Conservation (phyloP, 1,140 invertebrate genomes). For the Aphaenogaster rudis region DNA sequence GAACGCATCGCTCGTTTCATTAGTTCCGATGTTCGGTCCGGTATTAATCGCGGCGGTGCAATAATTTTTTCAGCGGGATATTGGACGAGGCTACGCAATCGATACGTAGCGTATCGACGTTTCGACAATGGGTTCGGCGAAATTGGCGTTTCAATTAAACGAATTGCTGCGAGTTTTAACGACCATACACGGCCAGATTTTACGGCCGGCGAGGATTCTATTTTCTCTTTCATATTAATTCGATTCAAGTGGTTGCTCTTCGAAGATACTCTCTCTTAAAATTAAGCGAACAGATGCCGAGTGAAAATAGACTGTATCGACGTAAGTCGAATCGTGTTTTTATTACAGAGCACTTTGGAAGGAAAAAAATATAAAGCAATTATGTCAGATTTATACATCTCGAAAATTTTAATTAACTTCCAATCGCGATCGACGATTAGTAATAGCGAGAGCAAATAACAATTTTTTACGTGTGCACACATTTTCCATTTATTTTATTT, state of each 20-base stretch:
- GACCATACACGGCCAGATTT: slow-evolving; percentile 21
- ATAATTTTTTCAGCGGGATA: slow-evolving; percentile 20
- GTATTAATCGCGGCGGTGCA: slow-evolving; percentile 30
- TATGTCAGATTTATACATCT: background rate
- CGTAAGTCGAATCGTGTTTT: background rate
- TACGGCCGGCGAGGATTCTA: slow-evolving; percentile 29
- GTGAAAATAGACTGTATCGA: background rate
- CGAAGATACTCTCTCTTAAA: background rate
- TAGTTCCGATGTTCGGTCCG: background rate
- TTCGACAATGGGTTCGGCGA: slow-evolving; percentile 26
- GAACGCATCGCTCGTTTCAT: slow-evolving; percentile 25
- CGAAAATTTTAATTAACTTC: background rate
- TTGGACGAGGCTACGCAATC: background rate
- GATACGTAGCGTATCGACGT: background rate
- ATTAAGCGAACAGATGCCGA: background rate
- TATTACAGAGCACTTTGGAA: background rate
- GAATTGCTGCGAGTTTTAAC: slow-evolving; percentile 49
- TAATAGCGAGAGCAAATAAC: background rate
- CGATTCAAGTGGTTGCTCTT: background rate
- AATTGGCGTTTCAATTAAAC: slow-evolving; percentile 39
- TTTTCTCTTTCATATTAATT: background rate
- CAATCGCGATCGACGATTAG: background rate
- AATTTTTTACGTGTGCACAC: background rate
- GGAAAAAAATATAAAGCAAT: background rate
- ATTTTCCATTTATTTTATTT: slow-evolving; percentile 22